These are phyloP conservation scores for Tympanuchus pallidicinctus DNA, from an alignment of 2,113 vertebrate species.

Conservation along the genomic window DNA sequence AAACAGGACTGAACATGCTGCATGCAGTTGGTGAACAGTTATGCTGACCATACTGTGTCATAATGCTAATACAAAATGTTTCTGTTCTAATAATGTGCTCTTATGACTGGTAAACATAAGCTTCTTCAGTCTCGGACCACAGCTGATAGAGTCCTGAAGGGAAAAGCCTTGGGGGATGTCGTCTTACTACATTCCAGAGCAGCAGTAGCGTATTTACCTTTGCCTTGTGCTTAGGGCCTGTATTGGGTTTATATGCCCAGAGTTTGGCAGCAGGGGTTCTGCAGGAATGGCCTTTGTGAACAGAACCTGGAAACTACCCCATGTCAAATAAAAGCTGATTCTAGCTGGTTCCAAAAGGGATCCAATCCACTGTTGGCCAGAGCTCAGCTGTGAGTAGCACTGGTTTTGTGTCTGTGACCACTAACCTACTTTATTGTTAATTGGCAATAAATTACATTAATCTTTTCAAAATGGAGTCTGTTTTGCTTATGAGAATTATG, in stretches of 20 bases:
- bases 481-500: background rate
- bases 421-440: background rate
- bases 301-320: background rate
- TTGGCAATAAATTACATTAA: background rate
- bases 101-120: fast-evolving
- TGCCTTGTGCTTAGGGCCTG: background rate
- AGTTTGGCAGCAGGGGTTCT: background rate
- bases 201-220: background rate
- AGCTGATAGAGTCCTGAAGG: background rate
- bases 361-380: background rate
- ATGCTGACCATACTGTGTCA: background rate
- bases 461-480: background rate
- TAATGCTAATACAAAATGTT: background rate
- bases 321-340: background rate
- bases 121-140: background rate
- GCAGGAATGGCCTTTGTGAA: background rate
- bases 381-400: background rate
- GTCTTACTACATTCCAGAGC: background rate
- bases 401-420: background rate
- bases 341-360: background rate
- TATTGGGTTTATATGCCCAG: background rate
- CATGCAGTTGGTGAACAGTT: background rate
- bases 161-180: background rate
- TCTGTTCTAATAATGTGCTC: background rate
- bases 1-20: background rate